Base-by-base conservation (phyloP, 2,113 vertebrate genomes). In the Aythya baeri region DNA sequence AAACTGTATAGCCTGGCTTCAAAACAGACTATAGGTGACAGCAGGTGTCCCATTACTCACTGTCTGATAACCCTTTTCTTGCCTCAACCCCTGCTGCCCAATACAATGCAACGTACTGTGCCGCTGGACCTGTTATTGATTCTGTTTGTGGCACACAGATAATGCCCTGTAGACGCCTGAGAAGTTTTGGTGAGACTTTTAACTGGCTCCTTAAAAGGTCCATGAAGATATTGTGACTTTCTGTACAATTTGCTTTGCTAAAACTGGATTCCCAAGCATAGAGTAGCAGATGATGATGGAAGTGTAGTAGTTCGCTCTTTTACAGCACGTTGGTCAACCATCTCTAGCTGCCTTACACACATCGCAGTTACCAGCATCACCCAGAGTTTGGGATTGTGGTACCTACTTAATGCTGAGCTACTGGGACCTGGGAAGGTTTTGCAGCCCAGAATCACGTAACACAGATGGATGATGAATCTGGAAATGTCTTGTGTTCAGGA, bases 61-160 rank as follows among this genome's bases (percentile, higher is more conserved):
- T 95, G 83, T 96, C 96, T 96, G 91, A 86, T 96, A 95, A 95
- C 85, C 77, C 81, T 96, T 96, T 96, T 94, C 91, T 95, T 85
- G 83, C 59, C 85, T 86, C 23, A 3, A 13, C 78, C 44, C 87
- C 86, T 55, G 75, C 86, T 88, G 89, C 65, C 88, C 87, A 91
- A 3, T 34, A 84, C 84, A 96, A 89, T 72, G 36, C 61, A 46
- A 25, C 55, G 32, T 52, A 57, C 27, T 32, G 18, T 90, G 81
- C 79, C 66, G 49, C 26, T 71, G 50, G 67, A 86, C 83, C 55
- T 91, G 50, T 77, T 73, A 78, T 20, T 85, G 74, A 94, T 93
- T 90, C 78, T 58, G 41, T 76, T 91, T 82, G 67, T 89, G 66
- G 50, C 77, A 59, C 88, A 96, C 73, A 36, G 78, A 74, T 89